Percentiles rank a stretch among this genome's conserved stretches.
phyloP scores from a whole-genome alignment of 2,888 invertebrate genomes.

The Plebejus argus region DNA sequence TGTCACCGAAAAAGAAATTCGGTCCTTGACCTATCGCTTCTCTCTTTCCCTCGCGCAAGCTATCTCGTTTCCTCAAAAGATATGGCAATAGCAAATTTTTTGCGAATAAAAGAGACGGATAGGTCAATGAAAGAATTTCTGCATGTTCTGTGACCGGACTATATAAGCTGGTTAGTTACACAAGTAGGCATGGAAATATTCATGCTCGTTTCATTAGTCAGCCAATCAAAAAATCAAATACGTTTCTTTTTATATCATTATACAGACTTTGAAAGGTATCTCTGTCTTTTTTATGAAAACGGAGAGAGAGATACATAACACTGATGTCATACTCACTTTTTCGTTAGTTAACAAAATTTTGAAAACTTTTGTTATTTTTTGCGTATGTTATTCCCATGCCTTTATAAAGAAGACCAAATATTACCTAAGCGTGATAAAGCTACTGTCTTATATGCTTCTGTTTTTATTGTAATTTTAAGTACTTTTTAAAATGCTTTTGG shows the following conservation, averaged over 20 bases:
- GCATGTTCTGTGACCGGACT: background rate
- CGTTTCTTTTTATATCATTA: too few species aligned
- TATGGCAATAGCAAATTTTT: too few species aligned
- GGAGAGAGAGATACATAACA: background rate
- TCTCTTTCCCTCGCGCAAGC: too few species aligned
- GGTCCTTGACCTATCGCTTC: background rate
- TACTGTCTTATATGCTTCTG: background rate
- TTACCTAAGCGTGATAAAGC: conserved; percentile 2
- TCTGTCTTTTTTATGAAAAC: background rate
- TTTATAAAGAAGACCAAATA: background rate
- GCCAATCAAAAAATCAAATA: background rate
- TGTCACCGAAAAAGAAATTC: background rate
- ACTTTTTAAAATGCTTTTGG: background rate
- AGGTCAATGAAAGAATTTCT: background rate
- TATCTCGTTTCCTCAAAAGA: too few species aligned
- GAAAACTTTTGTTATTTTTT: too few species aligned
- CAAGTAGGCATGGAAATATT: conserved; percentile 12
- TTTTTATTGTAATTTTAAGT: background rate
- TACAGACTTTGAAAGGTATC: background rate
- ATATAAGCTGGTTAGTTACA: conserved; percentile 21
- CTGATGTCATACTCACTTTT: too few species aligned
- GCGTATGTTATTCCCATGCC: background rate
- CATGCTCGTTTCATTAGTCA: background rate
- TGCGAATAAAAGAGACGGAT: too few species aligned
- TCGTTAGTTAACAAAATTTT: too few species aligned